Evolutionary conservation across 2,797 vertebrate species (phyloP).

Genomic region (Sparus aurata): DNA sequence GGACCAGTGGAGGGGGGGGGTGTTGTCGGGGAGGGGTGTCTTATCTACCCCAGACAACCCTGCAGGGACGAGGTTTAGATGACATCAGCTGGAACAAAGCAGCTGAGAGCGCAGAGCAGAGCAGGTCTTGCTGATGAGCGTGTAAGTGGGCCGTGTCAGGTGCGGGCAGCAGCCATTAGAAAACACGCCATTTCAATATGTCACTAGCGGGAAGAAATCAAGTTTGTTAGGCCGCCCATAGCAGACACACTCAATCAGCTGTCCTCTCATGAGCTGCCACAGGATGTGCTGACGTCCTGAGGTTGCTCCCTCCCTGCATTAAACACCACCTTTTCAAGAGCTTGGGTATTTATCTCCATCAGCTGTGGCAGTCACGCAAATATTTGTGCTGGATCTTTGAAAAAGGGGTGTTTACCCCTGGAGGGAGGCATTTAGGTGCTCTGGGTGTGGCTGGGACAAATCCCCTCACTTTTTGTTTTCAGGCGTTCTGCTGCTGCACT

Average conservation of each 20-base stretch:
- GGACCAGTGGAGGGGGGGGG: constrained; percentile 55
- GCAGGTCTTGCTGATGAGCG: constrained; percentile 83
- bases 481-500: not conserved
- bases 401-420: constrained; percentile 48
- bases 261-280: constrained; percentile 37
- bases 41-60: constrained; percentile 85
- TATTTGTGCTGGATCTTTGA: constrained; percentile 59
- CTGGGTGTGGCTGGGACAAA: constrained; percentile 48
- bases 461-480: constrained; percentile 22
- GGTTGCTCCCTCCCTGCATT: constrained; percentile 32
- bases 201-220: constrained; percentile 54
- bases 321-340: constrained; percentile 45
- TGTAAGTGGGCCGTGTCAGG: constrained; percentile 86
- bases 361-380: constrained; percentile 56
- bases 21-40: constrained; percentile 53
- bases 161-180: constrained; percentile 60
- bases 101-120: constrained; percentile 83
- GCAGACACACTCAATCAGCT: constrained; percentile 53
- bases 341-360: constrained; percentile 45
- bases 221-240: constrained; percentile 46
- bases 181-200: constrained; percentile 72
- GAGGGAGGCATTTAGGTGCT: constrained; percentile 34
- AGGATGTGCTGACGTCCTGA: constrained; percentile 41
- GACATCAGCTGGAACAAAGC: constrained; percentile 91
- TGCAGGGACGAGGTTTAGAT: constrained; percentile 87